Evolutionary conservation across 1,140 invertebrate species (phyloP).

Genomic region (Babylonia areolata): DNA sequence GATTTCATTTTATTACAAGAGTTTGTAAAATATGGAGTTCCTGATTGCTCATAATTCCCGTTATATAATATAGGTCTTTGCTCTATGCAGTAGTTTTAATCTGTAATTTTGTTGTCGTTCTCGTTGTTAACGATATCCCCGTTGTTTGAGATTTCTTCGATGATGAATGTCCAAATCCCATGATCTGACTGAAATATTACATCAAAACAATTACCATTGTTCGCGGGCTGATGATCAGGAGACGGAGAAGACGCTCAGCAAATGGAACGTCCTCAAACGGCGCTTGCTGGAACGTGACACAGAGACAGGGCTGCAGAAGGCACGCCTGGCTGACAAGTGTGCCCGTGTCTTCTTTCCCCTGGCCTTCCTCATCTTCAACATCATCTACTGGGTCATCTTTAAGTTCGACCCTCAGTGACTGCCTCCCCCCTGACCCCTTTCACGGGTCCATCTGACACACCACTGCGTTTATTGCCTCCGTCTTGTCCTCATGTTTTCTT

Average conservation of each 20-base stretch:
- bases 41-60: too few species aligned
- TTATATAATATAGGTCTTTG: too few species aligned
- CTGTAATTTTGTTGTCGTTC: too few species aligned
- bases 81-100: too few species aligned
- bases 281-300: not conserved
- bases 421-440: not conserved
- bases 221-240: too few species aligned
- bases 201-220: too few species aligned
- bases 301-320: not conserved
- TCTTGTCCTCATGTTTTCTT: not conserved
- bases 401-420: not conserved
- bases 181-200: too few species aligned
- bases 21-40: too few species aligned
- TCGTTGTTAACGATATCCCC: too few species aligned
- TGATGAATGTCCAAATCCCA: too few species aligned
- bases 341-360: constrained; percentile 89
- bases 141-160: too few species aligned
- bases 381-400: constrained; percentile 69
- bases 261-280: not conserved
- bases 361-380: constrained; percentile 88
- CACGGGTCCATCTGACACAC: not conserved
- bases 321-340: constrained; percentile 19
- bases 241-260: not conserved
- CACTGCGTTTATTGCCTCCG: not conserved
- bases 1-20: too few species aligned